These are phyloP conservation scores for Neosilurus hyrtlii DNA, from an alignment of 2,797 vertebrate genomes.

Conservation along the genomic window DNA sequence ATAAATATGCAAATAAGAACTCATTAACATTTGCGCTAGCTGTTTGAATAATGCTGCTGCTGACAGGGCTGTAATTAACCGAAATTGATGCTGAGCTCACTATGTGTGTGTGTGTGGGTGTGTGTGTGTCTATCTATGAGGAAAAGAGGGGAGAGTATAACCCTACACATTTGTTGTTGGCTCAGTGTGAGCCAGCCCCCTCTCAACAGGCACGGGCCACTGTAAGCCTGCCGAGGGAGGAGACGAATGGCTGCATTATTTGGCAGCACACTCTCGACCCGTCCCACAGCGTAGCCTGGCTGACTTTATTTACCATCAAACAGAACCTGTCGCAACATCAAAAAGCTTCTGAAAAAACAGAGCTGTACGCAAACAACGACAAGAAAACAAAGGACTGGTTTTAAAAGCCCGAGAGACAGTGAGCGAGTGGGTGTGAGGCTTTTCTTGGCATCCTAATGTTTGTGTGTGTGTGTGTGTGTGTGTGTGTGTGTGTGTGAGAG, in stretches of 20 bases:
- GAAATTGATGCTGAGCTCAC: conserved; percentile 91
- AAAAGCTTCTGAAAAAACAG: conserved; percentile 51
- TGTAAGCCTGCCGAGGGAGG: conserved; percentile 60
- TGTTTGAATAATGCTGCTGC: conserved; percentile 98
- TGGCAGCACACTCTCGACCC: conserved; percentile 66
- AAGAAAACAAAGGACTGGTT: conserved; percentile 60
- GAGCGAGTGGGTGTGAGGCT: conserved; percentile 56
- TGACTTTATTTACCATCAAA: conserved; percentile 69
- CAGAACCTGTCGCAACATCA: conserved; percentile 61
- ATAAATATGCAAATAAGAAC: conserved; percentile 99
- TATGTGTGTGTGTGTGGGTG: conserved; percentile 71
- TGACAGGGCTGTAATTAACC: conserved; percentile 96
- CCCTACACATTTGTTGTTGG: conserved; percentile 80
- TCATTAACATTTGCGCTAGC: conserved; percentile 99
- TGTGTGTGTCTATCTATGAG: conserved; percentile 19
- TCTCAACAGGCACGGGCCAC: conserved; percentile 66
- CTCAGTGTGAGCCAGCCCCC: conserved; percentile 71
- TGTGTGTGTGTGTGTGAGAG: conserved; percentile 32
- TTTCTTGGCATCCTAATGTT: conserved; percentile 51
- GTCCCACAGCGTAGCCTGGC: conserved; percentile 63
- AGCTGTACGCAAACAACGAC: conserved; percentile 54
- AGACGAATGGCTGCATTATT: conserved; percentile 56
- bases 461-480: conserved; percentile 37
- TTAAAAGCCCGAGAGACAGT: conserved; percentile 55
- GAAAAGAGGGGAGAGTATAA: conserved; percentile 57